A percentile compares a stretch with the other conserved stretches of the same genome.
Evolutionary conservation across 2,888 invertebrate species (phyloP).

Genomic region (Mesoligia furuncula): DNA sequence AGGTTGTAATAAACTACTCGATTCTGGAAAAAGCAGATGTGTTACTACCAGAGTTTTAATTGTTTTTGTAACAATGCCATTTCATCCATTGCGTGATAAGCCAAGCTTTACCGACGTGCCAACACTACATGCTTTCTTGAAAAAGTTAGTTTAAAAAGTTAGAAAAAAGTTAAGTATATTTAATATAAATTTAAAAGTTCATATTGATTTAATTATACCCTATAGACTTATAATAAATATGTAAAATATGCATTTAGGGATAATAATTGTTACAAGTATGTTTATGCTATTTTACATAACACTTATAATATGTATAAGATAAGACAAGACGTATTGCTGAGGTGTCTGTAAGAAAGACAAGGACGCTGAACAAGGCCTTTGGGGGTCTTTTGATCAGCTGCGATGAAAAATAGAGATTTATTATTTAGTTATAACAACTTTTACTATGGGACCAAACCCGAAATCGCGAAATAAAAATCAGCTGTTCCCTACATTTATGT

Average conservation of each 20-base stretch:
- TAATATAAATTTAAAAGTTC: background rate
- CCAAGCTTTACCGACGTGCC: background rate
- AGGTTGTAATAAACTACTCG: conserved; percentile 6
- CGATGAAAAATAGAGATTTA: background rate
- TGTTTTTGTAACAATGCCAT: conserved; percentile 11
- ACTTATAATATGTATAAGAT: background rate
- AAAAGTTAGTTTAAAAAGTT: too few relatives aligned
- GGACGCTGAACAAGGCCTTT: too few relatives aligned
- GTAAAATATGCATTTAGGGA: background rate
- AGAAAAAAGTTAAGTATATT: too few relatives aligned
- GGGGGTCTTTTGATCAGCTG: background rate
- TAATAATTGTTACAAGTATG: background rate
- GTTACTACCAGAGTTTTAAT: background rate
- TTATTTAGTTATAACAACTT: background rate
- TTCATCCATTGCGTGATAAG: conserved; percentile 14
- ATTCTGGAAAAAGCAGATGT: conserved; percentile 5
- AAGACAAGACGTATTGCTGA: background rate
- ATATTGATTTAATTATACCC: background rate
- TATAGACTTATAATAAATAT: background rate
- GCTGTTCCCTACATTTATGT: too few relatives aligned
- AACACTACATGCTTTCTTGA: background rate
- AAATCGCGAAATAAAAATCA: too few relatives aligned
- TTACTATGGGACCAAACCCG: too few relatives aligned
- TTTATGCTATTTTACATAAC: background rate
- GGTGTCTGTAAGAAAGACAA: background rate